Conservation (phyloP, 2,797 vertebrate genomes). For the Crocidura indochinensis region DNA sequence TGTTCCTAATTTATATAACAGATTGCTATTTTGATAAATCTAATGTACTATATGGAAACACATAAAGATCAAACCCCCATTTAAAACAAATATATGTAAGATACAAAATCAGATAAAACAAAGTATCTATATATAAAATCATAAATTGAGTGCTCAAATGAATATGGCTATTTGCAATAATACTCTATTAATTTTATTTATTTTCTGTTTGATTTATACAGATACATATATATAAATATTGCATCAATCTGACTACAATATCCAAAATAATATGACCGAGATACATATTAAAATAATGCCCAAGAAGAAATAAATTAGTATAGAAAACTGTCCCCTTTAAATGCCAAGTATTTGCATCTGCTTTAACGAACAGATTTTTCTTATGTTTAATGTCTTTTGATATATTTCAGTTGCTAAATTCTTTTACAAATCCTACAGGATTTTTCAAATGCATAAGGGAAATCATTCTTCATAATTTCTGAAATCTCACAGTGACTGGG, state of each 20-base stretch:
- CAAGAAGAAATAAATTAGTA: conserved; percentile 2
- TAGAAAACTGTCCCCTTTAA: conserved; percentile 18
- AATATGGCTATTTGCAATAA: not conserved
- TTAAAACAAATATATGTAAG: not conserved
- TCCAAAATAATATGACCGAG: not conserved
- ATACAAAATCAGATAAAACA: not conserved
- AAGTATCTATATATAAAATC: not conserved
- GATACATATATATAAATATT: too few relatives aligned
- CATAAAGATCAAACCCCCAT: not conserved
- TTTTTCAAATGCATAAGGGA: conserved; percentile 64
- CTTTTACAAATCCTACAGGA: conserved; percentile 38
- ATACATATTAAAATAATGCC: not conserved
- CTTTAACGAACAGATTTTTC: conserved; percentile 57
- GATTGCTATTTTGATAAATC: not conserved
- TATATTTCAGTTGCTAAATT: conserved; percentile 65
- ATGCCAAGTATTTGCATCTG: conserved; percentile 40
- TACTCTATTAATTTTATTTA: not conserved
- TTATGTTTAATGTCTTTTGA: conserved; percentile 58
- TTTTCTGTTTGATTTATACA: too few relatives aligned
- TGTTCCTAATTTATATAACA: not conserved
- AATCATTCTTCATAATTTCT: conserved; percentile 71
- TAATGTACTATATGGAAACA: conserved; percentile 2
- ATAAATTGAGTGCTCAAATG: too few relatives aligned
- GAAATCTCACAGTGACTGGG: conserved; percentile 65
- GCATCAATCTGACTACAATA: too few relatives aligned